phyloP scores from a whole-genome alignment of 2,888 invertebrate genomes.

The Hofmannophila pseudospretella region DNA sequence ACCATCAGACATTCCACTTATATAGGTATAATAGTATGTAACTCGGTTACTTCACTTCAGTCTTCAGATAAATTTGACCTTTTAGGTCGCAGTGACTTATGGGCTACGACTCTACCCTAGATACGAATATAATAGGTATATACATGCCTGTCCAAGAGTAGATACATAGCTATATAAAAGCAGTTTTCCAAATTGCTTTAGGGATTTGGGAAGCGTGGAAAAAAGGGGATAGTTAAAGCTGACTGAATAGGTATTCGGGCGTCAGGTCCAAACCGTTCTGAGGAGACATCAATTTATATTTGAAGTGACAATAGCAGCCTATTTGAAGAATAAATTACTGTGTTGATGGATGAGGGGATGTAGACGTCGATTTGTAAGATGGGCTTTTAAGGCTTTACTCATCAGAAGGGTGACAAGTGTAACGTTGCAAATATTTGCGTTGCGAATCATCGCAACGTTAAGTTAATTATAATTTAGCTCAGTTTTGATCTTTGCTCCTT shows the following conservation, averaged over 20 bases:
- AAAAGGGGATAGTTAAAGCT: background rate
- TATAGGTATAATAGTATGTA: too few species aligned
- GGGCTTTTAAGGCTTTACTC: background rate
- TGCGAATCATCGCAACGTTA: too few species aligned
- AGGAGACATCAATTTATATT: background rate
- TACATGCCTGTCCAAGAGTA: background rate
- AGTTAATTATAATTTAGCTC: too few species aligned
- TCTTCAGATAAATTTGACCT: too few species aligned
- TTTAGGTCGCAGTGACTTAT: too few species aligned
- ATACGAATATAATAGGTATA: too few species aligned
- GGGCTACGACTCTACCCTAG: too few species aligned
- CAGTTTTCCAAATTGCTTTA: slow-evolving; percentile 4
- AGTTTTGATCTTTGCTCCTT: too few species aligned
- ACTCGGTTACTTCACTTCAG: too few species aligned
- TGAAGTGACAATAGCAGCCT: background rate
- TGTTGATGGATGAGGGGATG: background rate
- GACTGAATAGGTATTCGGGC: background rate
- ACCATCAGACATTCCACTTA: too few species aligned
- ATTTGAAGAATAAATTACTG: slow-evolving; percentile 1
- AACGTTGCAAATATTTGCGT: background rate
- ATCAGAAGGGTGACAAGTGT: background rate
- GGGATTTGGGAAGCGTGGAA: slow-evolving; percentile 3
- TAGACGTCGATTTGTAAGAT: background rate
- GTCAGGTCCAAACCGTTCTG: background rate
- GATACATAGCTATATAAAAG: background rate